Base-by-base conservation (phyloP, 2,113 vertebrate genomes). In the Cranoglanis bouderius region DNA sequence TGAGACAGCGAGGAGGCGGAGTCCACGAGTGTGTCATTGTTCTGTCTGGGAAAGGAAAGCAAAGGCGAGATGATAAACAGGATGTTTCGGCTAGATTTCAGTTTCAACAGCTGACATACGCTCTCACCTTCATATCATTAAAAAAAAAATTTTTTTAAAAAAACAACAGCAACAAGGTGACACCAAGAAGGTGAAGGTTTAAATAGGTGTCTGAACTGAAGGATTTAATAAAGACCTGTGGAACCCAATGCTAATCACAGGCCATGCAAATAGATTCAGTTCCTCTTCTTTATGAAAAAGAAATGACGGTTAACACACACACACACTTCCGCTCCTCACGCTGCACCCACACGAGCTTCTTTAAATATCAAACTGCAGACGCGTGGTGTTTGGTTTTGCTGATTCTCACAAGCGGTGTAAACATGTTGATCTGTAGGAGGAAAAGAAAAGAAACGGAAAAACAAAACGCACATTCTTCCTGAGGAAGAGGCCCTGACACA, bases 41-140 rank as follows among this genome's bases (percentile, higher is more conserved):
- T 61, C 51, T 88, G 84, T 75, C 87, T 89, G 84, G 67, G 26
- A 70, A 85, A 82, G 84, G 35, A 53, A 80, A 53, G 77, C 77
- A 51, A 51, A 80, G 77, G 29, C 46, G 46, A 82, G 21, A 3
- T 59, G 81, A 82, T 82, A 82, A 82, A 82, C 81, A 82, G 81
- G 81, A 82, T 82, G 81, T 82, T 72, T 59, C n/a, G 1, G 35
- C 81, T 59, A 59, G 53, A 59, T 40, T 61, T 82, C 55, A 40
- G 53, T 82, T 82, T 82, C 81, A 59, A 16, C 21, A 82, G 55
- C 51, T 13, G 74, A 57, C 26, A 59, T 13, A 57, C 12, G 0
- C 59, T 61, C 55, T 82, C 55, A 59, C 43, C 16, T 61, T 59
- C 9, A 35, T 6, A 16, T 26, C 32, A 26, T 24, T 10, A 24